Base-by-base conservation (phyloP, 2,888 invertebrate species). In the Acanthococcus lagerstroemiae region DNA sequence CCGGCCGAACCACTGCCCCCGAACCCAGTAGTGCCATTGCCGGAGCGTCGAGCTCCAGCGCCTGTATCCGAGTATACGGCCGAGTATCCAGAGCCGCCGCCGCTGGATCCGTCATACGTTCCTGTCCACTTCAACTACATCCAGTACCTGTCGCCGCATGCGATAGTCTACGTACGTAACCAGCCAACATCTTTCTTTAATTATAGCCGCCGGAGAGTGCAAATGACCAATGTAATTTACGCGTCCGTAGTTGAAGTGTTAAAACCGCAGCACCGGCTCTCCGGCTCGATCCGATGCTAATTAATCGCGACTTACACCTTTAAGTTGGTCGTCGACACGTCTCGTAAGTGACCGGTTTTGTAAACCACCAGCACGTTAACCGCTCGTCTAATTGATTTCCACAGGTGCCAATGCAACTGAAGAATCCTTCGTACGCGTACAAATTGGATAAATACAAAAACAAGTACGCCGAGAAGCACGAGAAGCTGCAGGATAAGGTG, bases 1-100 rank as follows among this genome's bases (percentile, higher is more conserved):
- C 73, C 75, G 67, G 74, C 73, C 69, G 72, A 70, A 57, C 70
- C 67, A 60, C 70, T 69, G 21, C 68, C 72, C 63, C 55, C 56
- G 22, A n/a, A 54, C 12, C n/a, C 63, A 24, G 44, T 46, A 2
- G 45, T 67, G 45, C 65, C 68, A 21, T 37, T 65, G 3, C 15
- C 58, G 21, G 27, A 54, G 30, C 52, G 57, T 7, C 9, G 46
- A 22, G 46, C 57, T 9, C 70, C 72, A 2, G 72, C 72, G 7
- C 72, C 72, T 7, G 72, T 72, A n/a, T 66, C 69, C 7, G 72
- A 72, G 48, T 72, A 72, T 67, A 67, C 71, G 12, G 67, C 68
- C 57, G 72, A 72, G 15, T 70, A 69, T 58, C 72, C 72, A 4
- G 72, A 72, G 60, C 72, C 71, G 4, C 70, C 71, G 9, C 72